Evolutionary conservation across 2,797 vertebrate species (phyloP), one percentile per base, ranked within the genome.

Genomic region (Peromyscus aztecus): DNA sequence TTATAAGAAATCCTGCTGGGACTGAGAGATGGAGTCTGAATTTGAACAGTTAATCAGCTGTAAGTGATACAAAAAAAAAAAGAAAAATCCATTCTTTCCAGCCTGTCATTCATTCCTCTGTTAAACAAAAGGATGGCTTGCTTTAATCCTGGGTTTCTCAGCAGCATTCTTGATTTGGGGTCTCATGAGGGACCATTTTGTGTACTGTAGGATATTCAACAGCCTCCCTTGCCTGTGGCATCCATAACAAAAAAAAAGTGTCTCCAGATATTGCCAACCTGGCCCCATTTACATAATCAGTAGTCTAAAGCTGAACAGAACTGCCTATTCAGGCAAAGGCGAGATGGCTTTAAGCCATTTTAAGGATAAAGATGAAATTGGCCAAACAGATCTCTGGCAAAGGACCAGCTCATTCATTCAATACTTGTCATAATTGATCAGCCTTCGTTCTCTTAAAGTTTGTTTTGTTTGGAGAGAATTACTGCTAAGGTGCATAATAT

Each of bases 361-460:
- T 75, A 82, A 85, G 59, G 46, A 34, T 85, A 67, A 61, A 71
- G 59, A 63, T 73, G 46, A 10, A 94, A 78, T 29, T 75, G 61
- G 78, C 24, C 46, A 81, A 63, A 43, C 59, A 82, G 69, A 88
- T 52, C 69, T 11, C 24, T 13, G 69, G 73, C 21, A 27, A 49
- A 93, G 34, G 23, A 86, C 13, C 7, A n/a, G 49, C 31, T 87
- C 13, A 27, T 59, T 93, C 71, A 77, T 96, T 93, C 43, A 89
- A 10, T 43, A 57, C 27, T 78, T 55, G 7, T 27, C 73, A 4
- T n/a, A 65, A 63, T 37, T 19, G 55, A n/a, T 90, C 90, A 29
- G 17, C 31, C 37, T 49, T 94, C 37, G 65, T 75, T 52, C 21
- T 77, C 37, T 46, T 17, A 63, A 93, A 40, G 69, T 65, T 81